phyloP scores from a whole-genome alignment of 1,140 invertebrate genomes.

The Caligus rogercresseyi region DNA sequence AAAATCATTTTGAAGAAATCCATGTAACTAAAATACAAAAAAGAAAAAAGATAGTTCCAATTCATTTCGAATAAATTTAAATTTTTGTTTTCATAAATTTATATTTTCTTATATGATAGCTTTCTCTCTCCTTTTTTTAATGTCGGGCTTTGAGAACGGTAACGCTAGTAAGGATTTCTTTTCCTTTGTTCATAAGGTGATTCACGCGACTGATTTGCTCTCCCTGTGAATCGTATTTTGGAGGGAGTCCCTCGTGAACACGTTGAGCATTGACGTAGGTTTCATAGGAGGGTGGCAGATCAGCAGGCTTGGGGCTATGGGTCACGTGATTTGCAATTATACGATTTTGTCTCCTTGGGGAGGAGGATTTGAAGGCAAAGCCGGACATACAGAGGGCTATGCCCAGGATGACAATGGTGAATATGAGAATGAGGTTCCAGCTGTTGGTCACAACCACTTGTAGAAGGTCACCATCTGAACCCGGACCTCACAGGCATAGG shows the following conservation, averaged over 20 bases:
- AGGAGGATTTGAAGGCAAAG: not conserved
- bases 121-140: too few species aligned
- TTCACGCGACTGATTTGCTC: not conserved
- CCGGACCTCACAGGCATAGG: constrained; percentile 1
- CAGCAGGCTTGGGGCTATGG: not conserved
- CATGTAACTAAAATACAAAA: too few species aligned
- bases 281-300: not conserved
- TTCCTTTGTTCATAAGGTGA: not conserved
- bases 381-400: not conserved
- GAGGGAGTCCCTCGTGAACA: not conserved
- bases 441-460: constrained; percentile 10
- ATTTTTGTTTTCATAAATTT: too few species aligned
- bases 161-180: not conserved
- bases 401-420: not conserved
- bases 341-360: not conserved
- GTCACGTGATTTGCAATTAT: too few species aligned
- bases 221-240: not conserved
- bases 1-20: too few species aligned
- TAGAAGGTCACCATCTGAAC: constrained; percentile 11
- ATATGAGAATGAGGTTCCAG: not conserved
- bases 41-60: too few species aligned
- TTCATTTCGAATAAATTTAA: too few species aligned
- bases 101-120: too few species aligned
- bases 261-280: not conserved
- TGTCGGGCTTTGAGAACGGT: not conserved